Evolutionary conservation across 2,888 invertebrate genomes (phyloP).

Genomic region (Dugesia japonica): DNA sequence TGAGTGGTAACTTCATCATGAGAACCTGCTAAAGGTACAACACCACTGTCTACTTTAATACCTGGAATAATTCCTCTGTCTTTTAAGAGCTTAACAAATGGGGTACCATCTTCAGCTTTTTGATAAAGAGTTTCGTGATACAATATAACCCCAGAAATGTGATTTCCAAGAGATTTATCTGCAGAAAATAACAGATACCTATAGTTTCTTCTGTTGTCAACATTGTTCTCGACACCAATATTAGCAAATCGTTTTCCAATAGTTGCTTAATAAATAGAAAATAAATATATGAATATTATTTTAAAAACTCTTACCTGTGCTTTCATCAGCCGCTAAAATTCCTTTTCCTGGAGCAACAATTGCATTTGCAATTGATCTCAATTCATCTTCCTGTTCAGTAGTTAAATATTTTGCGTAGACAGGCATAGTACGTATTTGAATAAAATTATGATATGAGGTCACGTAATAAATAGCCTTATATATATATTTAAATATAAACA

Average conservation of each 20-base stretch:
- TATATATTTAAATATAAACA: background rate
- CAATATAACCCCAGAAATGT: constrained; percentile 89
- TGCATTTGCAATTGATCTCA: constrained; percentile 58
- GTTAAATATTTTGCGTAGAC: background rate
- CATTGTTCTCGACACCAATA: constrained; percentile 77
- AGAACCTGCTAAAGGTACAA: constrained; percentile 71
- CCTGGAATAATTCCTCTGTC: constrained; percentile 45
- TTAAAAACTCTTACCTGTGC: constrained; percentile 23
- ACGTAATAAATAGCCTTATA: constrained; percentile 8
- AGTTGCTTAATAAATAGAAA: constrained; percentile 52
- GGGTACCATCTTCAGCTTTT: constrained; percentile 63
- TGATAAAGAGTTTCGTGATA: constrained; percentile 98
- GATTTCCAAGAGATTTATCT: constrained; percentile 47
- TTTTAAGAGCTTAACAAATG: constrained; percentile 40
- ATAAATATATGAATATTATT: constrained; percentile 3
- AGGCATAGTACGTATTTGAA: background rate
- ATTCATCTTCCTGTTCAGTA: constrained; percentile 1
- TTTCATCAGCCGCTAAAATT: constrained; percentile 67
- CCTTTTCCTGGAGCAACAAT: constrained; percentile 81
- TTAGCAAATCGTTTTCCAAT: constrained; percentile 72
- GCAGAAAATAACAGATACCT: constrained; percentile 73
- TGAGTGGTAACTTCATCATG: constrained; percentile 91
- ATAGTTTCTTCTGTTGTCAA: constrained; percentile 73
- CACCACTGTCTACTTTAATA: constrained; percentile 71
- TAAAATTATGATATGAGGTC: background rate